Conservation (phyloP, 1,140 invertebrate genomes). For the Neodiprion virginianus region DNA sequence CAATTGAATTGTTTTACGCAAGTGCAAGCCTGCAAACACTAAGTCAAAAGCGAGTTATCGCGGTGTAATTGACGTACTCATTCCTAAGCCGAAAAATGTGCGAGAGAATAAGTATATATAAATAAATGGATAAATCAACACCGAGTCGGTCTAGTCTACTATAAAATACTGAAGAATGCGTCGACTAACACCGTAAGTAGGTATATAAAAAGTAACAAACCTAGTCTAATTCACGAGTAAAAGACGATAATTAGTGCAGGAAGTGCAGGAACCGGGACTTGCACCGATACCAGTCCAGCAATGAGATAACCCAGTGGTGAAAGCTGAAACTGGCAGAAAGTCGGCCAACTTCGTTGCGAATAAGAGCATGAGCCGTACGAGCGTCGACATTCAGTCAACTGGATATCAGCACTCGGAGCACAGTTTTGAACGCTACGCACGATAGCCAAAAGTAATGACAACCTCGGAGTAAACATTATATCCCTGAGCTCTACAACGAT, state of each 20-base stretch:
- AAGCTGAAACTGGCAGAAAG: constrained; percentile 52
- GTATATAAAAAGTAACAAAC: constrained; percentile 16
- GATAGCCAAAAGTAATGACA: too few relatives aligned
- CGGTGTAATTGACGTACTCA: background rate
- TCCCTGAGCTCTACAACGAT: too few relatives aligned
- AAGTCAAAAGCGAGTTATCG: too few relatives aligned
- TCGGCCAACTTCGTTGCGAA: constrained; percentile 35
- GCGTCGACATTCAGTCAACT: background rate
- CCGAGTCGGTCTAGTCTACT: too few relatives aligned
- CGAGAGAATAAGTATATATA: background rate
- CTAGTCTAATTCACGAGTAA: constrained; percentile 36
- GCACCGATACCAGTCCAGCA: background rate
- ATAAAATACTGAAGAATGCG: background rate
- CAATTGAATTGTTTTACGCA: too few relatives aligned
- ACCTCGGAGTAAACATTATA: too few relatives aligned
- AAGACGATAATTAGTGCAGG: constrained; percentile 57
- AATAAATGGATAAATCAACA: background rate
- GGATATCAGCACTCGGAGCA: background rate
- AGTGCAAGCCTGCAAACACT: too few relatives aligned
- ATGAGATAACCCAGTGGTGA: constrained; percentile 37
- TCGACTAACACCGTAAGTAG: background rate
- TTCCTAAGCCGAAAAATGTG: background rate
- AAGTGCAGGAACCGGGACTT: constrained; percentile 58
- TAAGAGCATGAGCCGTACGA: background rate
- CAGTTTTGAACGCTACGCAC: too few relatives aligned